Percentiles rank a stretch among this genome's conserved stretches.
These are phyloP conservation scores for Brachynemurus nebulosus DNA, from an alignment of 2,888 invertebrate genomes.

Conservation along the genomic window DNA sequence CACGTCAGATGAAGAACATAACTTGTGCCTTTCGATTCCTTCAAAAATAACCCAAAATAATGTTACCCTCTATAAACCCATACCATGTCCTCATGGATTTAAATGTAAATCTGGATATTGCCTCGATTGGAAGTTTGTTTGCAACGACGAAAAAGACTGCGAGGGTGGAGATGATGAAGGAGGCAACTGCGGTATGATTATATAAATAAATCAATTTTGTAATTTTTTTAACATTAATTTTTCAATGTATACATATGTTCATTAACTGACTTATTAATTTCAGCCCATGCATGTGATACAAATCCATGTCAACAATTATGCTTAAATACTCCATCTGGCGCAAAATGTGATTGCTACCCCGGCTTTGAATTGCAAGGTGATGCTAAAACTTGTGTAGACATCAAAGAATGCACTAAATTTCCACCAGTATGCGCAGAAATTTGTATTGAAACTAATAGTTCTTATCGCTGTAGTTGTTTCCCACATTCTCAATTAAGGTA, in stretches of 20 bases:
- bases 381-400: constrained; percentile 45
- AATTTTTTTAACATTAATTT: constrained; percentile 5
- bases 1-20: constrained; percentile 51
- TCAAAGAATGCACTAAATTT: constrained; percentile 52
- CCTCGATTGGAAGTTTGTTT: constrained; percentile 45
- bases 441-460: constrained; percentile 41
- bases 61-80: background rate
- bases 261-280: constrained; percentile 7
- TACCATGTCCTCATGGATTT: constrained; percentile 34
- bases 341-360: constrained; percentile 45
- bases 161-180: constrained; percentile 56
- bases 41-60: background rate
- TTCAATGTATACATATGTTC: too few relatives aligned
- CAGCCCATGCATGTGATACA: constrained; percentile 33
- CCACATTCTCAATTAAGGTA: constrained; percentile 43
- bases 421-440: constrained; percentile 48
- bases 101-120: constrained; percentile 49
- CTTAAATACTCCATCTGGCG: constrained; percentile 48
- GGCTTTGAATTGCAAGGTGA: constrained; percentile 43
- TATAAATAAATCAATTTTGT: constrained; percentile 4
- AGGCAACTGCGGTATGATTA: constrained; percentile 39
- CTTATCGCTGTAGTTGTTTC: constrained; percentile 44
- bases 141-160: constrained; percentile 50
- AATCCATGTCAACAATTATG: constrained; percentile 44
- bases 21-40: constrained; percentile 20